phyloP scores from a whole-genome alignment of 2,888 invertebrate genomes.

The Lacanobia wlatinum region DNA sequence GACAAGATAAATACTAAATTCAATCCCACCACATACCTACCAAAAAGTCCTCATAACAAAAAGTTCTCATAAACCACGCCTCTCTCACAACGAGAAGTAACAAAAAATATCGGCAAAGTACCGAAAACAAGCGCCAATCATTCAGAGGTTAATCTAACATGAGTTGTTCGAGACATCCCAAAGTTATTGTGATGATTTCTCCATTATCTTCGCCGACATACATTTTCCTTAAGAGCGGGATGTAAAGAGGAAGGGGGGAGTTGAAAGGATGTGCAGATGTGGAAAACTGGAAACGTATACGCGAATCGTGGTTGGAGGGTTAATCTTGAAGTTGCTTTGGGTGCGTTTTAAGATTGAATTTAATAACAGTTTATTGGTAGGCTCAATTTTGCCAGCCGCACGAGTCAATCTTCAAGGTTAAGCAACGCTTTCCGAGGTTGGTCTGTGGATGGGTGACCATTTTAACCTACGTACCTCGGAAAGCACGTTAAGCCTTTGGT shows the following conservation, averaged over 20 bases:
- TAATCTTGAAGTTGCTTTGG: conserved; percentile 8
- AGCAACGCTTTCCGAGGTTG: no score
- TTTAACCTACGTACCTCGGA: no score
- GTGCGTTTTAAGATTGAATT: background rate
- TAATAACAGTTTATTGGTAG: no score
- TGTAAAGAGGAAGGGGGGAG: background rate
- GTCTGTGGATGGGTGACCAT: no score
- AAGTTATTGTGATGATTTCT: conserved; percentile 69
- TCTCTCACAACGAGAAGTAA: conserved; percentile 1
- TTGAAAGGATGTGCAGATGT: conserved; percentile 16
- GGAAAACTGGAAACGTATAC: conserved; percentile 1
- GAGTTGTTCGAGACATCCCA: conserved; percentile 43
- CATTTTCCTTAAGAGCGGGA: conserved; percentile 65
- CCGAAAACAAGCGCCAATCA: conserved; percentile 34
- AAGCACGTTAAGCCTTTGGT: no score
- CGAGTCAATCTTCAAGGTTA: no score
- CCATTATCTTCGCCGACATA: conserved; percentile 66
- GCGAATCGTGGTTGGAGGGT: conserved; percentile 36
- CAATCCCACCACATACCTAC: background rate
- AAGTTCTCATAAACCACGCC: background rate
- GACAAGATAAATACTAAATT: background rate
- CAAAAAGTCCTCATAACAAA: background rate
- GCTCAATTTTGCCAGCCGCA: no score
- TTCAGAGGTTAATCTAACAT: conserved; percentile 50
- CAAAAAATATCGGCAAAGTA: conserved; percentile 37